A percentile compares a stretch with the other conserved stretches of the same genome.
Evolutionary conservation across 1,140 invertebrate species (phyloP).

Genomic region (Hetaerina americana): DNA sequence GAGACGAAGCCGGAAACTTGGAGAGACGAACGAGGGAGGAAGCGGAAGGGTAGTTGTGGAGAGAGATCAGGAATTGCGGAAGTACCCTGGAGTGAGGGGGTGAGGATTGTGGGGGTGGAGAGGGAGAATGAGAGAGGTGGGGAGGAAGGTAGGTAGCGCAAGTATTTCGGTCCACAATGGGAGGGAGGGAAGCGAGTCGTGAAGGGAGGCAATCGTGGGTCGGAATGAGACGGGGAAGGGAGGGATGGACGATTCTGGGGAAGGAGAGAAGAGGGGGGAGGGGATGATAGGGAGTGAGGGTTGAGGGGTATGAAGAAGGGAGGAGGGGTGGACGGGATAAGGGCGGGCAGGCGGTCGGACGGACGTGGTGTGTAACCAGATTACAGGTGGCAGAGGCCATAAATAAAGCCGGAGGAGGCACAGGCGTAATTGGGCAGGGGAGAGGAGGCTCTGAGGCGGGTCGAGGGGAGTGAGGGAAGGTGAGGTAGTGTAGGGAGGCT

Average conservation of each 20-base stretch:
- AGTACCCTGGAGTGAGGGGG: background rate
- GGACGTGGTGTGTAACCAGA: background rate
- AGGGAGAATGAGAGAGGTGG: background rate
- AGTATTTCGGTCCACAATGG: background rate
- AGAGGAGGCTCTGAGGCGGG: too few species aligned
- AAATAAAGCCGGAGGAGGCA: background rate
- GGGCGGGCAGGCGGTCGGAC: background rate
- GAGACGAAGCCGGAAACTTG: too few species aligned
- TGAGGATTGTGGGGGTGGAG: background rate
- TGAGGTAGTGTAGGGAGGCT: too few species aligned
- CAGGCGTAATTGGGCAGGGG: background rate
- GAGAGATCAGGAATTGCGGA: too few species aligned
- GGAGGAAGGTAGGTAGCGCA: background rate
- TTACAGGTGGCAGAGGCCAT: background rate
- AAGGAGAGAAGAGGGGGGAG: too few species aligned
- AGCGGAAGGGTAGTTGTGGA: background rate
- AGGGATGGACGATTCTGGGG: background rate
- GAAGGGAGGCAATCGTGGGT: background rate
- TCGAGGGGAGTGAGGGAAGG: too few species aligned
- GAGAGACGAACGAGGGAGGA: too few species aligned
- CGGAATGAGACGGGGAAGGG: background rate
- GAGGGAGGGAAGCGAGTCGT: background rate
- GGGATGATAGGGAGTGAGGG: background rate
- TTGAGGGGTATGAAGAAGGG: too few species aligned
- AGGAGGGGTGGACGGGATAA: background rate